phyloP scores from a whole-genome alignment of 53 echinoderm and acorn worm species.

The Stichopus horrens region DNA sequence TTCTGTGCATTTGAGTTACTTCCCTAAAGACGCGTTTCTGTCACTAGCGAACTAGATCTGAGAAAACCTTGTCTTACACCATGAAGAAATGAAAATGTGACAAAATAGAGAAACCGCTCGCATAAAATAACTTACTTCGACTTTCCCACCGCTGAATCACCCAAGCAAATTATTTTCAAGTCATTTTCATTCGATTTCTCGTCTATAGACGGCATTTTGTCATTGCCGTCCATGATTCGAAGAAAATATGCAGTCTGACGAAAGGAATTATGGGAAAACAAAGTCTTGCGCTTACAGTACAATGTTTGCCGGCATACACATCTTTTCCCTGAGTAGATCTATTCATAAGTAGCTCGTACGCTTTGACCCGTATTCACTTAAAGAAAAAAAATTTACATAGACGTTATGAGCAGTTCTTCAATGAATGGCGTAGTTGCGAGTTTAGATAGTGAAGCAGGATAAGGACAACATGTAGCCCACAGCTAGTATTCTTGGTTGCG shows the following conservation, averaged over 20 bases:
- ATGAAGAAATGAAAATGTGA: constrained; percentile 3
- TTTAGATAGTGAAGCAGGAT: too few species aligned
- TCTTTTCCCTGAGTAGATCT: too few species aligned
- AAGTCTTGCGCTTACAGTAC: too few species aligned
- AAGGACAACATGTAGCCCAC: too few species aligned
- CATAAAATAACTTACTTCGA: constrained; percentile 55
- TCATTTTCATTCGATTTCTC: constrained; percentile 50
- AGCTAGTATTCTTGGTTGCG: too few species aligned
- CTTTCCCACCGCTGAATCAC: constrained; percentile 62
- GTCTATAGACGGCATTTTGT: constrained; percentile 43
- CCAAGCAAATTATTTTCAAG: constrained; percentile 59
- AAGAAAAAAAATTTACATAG: too few species aligned
- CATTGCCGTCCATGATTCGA: constrained; percentile 38
- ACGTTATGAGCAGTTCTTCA: too few species aligned
- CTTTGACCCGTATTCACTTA: too few species aligned
- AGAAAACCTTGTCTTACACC: background rate
- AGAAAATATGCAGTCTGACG: constrained; percentile 34
- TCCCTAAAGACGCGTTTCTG: constrained; percentile 36
- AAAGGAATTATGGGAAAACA: constrained; percentile 27
- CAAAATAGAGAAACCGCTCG: constrained; percentile 13
- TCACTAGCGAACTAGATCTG: background rate
- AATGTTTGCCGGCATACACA: too few species aligned
- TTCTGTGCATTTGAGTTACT: background rate
- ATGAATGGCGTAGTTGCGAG: too few species aligned
- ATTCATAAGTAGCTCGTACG: too few species aligned